phyloP scores from a whole-genome alignment of 2,888 invertebrate species.

The Lissonota sp. region DNA sequence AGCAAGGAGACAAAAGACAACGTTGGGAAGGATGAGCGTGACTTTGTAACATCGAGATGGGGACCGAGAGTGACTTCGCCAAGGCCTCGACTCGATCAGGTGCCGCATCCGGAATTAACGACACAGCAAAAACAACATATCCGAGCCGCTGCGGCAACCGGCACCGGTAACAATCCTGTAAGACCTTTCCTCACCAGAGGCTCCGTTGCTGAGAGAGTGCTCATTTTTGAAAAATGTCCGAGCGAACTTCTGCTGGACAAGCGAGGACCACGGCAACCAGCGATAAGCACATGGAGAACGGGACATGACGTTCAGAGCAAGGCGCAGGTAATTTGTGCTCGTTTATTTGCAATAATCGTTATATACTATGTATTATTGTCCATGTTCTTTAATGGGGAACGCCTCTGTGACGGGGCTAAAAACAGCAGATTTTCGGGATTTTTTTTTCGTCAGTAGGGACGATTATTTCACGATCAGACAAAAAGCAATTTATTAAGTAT shows the following conservation, averaged over 20 bases:
- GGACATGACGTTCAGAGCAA: constrained; percentile 83
- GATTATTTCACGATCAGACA: no score
- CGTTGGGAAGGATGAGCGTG: constrained; percentile 72
- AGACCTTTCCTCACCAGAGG: constrained; percentile 94
- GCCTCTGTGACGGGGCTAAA: no score
- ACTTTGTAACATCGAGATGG: constrained; percentile 80
- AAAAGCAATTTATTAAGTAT: no score
- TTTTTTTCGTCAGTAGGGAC: no score
- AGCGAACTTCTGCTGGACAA: constrained; percentile 91
- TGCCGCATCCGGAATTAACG: constrained; percentile 89
- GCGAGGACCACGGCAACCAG: constrained; percentile 86
- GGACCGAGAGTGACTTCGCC: constrained; percentile 82
- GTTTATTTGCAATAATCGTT: not conserved
- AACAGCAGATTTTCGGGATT: no score
- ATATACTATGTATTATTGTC: no score
- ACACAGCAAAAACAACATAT: constrained; percentile 86
- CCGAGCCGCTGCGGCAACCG: constrained; percentile 82
- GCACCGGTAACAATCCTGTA: constrained; percentile 87
- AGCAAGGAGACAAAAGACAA: constrained; percentile 66
- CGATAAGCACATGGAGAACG: constrained; percentile 83
- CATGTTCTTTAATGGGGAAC: no score
- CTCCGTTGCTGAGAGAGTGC: constrained; percentile 95
- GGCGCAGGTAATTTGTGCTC: constrained; percentile 83
- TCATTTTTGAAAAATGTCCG: constrained; percentile 96
- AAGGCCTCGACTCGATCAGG: constrained; percentile 82